phyloP scores from a whole-genome alignment of 2,797 vertebrate species.

The Dendrocincla fuliginosa region DNA sequence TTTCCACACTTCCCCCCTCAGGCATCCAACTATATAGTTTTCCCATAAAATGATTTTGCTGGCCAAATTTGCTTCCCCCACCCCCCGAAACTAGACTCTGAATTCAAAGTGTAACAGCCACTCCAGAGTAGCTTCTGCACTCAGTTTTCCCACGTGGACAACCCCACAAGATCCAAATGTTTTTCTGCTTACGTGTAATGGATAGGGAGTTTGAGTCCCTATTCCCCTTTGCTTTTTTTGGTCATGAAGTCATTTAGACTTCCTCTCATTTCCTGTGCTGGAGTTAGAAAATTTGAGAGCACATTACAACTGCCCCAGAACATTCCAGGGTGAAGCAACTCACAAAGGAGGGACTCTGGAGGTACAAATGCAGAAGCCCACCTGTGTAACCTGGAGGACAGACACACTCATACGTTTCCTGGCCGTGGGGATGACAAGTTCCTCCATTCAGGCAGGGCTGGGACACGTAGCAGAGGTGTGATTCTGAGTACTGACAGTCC shows the following conservation, averaged over 20 bases:
- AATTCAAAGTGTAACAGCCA: background rate
- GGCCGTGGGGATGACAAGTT: constrained; percentile 80
- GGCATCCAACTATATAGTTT: background rate
- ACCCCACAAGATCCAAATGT: constrained; percentile 20
- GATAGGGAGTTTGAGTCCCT: background rate
- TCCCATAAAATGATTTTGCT: background rate
- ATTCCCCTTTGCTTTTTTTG: constrained; percentile 31
- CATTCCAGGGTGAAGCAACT: background rate
- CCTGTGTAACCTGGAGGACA: constrained; percentile 89
- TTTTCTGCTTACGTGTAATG: constrained; percentile 13
- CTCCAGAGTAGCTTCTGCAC: background rate
- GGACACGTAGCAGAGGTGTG: constrained; percentile 86
- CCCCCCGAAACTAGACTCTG: background rate
- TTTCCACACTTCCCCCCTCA: background rate
- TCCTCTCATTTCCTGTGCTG: constrained; percentile 38
- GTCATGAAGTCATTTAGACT: constrained; percentile 4
- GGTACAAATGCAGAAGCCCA: constrained; percentile 40
- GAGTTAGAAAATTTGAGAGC: background rate
- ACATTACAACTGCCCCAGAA: background rate
- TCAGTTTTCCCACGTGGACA: constrained; percentile 5
- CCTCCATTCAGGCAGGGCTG: constrained; percentile 87
- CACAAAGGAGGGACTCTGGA: background rate
- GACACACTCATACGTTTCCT: constrained; percentile 83
- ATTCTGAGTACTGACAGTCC: constrained; percentile 84
- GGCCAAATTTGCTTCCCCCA: background rate